phyloP scores from a whole-genome alignment of 2,888 invertebrate species.

The Eupithecia inturbata region DNA sequence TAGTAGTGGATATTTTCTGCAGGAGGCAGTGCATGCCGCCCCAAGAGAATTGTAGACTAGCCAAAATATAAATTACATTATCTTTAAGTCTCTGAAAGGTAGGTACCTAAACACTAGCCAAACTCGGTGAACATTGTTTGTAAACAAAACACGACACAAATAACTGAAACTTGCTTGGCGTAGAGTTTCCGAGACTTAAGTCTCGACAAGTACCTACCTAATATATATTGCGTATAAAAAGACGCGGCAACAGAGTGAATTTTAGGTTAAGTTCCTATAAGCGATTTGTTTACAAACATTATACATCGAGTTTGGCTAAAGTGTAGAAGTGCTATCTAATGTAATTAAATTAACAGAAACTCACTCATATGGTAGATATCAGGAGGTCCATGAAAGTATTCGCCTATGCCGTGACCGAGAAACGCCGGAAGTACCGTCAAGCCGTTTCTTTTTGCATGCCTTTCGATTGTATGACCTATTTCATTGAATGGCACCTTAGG shows the following conservation, averaged over 20 bases:
- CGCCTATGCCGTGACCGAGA: constrained; percentile 96
- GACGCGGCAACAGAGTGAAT: too few relatives aligned
- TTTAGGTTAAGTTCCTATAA: too few relatives aligned
- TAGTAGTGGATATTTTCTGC: background rate
- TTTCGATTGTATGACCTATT: constrained; percentile 87
- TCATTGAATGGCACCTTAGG: constrained; percentile 84
- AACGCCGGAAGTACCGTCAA: constrained; percentile 91
- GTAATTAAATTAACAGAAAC: constrained; percentile 44
- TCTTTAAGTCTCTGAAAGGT: too few relatives aligned
- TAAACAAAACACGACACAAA: too few relatives aligned
- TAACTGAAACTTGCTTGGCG: too few relatives aligned
- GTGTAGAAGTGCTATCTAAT: background rate
- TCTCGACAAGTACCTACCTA: too few relatives aligned
- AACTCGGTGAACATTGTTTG: too few relatives aligned
- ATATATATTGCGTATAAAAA: background rate
- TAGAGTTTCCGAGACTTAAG: too few relatives aligned
- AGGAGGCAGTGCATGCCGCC: too few relatives aligned
- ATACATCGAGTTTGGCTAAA: background rate
- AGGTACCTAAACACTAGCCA: too few relatives aligned
- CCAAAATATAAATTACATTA: too few relatives aligned
- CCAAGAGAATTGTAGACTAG: background rate
- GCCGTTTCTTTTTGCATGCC: constrained; percentile 85
- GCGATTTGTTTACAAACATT: too few relatives aligned
- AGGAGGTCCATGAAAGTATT: constrained; percentile 96
- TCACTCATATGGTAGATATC: constrained; percentile 93